phyloP scores from a whole-genome alignment of 2,113 vertebrate species.

The Marmota monax region DNA sequence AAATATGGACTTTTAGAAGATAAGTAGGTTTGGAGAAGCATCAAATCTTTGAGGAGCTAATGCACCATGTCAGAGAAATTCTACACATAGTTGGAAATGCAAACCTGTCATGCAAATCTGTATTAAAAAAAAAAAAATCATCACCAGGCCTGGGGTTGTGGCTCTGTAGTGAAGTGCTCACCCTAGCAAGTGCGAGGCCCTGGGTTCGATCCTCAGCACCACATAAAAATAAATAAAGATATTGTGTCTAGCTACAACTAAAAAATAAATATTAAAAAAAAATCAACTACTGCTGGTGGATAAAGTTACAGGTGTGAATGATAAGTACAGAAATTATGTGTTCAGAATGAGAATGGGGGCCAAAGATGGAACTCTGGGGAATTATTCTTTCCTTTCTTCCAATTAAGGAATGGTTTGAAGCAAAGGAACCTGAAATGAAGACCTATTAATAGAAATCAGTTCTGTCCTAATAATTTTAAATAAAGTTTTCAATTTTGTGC shows the following conservation, averaged over 20 bases:
- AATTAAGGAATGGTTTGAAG: background rate
- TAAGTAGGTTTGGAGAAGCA: background rate
- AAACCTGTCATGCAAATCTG: background rate
- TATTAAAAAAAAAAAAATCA: background rate
- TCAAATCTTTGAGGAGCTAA: background rate
- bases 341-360: background rate
- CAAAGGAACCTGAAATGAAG: background rate
- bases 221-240: too few species aligned
- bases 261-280: too few species aligned
- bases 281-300: background rate
- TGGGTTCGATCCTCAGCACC: too few species aligned
- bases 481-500: constrained; percentile 28
- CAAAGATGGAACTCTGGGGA: background rate
- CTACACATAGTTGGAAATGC: background rate
- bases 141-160: too few species aligned
- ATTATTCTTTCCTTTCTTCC: background rate
- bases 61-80: background rate
- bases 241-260: too few species aligned
- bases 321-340: background rate
- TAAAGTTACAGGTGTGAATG: background rate
- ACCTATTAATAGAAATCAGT: background rate
- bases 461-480: constrained; percentile 22
- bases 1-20: background rate
- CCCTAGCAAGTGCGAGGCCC: too few species aligned
- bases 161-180: too few species aligned